A percentile compares a stretch with the other conserved stretches of the same genome.
phyloP scores from a whole-genome alignment of 2,797 vertebrate species.

The Cynopterus sphinx region DNA sequence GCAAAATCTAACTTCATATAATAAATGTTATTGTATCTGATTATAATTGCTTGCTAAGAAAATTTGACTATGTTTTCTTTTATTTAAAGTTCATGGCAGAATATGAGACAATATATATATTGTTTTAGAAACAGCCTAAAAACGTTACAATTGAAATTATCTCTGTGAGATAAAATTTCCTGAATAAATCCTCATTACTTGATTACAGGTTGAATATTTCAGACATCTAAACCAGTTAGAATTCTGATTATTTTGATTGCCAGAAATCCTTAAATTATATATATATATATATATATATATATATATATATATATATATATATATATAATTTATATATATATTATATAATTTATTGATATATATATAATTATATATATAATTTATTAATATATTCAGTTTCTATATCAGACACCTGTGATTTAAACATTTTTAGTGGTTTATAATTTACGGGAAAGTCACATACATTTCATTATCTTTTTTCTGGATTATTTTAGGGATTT shows the following conservation, averaged over 20 bases:
- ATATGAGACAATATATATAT: background rate
- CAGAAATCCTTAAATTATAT: conserved; percentile 34
- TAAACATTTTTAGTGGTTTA: conserved; percentile 53
- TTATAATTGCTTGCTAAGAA: conserved; percentile 54
- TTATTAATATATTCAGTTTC: conserved; percentile 48
- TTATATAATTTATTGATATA: background rate
- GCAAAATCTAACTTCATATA: conserved; percentile 52
- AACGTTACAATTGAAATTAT: conserved; percentile 50
- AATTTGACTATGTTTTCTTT: conserved; percentile 57
- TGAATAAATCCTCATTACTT: conserved; percentile 67
- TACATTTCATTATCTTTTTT: conserved; percentile 38
- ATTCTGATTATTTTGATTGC: conserved; percentile 63
- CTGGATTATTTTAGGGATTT: background rate
- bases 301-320: conserved; percentile 32
- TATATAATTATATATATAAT: background rate
- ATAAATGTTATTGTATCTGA: conserved; percentile 23
- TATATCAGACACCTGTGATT: conserved; percentile 35
- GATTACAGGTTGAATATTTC: conserved; percentile 69
- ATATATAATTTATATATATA: conserved; percentile 1
- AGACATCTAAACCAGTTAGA: conserved; percentile 61
- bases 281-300: background rate
- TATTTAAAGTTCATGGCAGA: conserved; percentile 18
- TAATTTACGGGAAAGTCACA: background rate
- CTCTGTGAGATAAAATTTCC: conserved; percentile 28
- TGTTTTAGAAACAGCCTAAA: conserved; percentile 12